Base-by-base conservation (phyloP, 1,140 invertebrate species). In the Camponotus vicinus region DNA sequence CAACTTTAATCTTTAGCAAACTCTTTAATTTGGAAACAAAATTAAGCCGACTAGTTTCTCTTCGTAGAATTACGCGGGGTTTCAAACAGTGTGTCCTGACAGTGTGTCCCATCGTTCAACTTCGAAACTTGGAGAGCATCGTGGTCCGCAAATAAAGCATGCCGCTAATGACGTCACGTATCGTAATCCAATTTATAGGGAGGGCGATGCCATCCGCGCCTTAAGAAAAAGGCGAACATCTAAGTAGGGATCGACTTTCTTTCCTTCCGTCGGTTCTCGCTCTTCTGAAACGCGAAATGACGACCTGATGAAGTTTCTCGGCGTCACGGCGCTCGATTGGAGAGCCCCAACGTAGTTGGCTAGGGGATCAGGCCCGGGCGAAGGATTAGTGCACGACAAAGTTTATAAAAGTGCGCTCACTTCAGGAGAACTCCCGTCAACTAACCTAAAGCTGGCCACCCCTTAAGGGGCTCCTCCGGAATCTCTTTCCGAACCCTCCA, bases 111-210 rank as follows among this genome's bases (percentile, higher is more conserved):
- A 70, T 70, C 52, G 78, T 83, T 75, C 79, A 83, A 83, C 79
- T 83, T 75, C 37, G 79, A 32, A 75, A 83, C 79, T 83, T 42
- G 69, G 13, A 59, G 55, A 82, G 42, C 78, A n/a, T 75, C 66
- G 77, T 75, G 85, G 77, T 64, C 86, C 66, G 79, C 86, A 93
- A 94, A 94, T 94, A 93, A 92, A 93, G 89, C 92, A 93, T 93
- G 83, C 89, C 79, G 87, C 92, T 95, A 94, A 95, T 93, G 91
- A 93, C 92, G 92, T 95, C 95, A 95, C 94, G 94, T 95, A 94
- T 94, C 92, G 90, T 93, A 93, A 95, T 95, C 94, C 93, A 94
- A 95, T 95, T 95, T 94, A 91, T 69, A 63, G 55, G 82, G 70
- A 85, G 87, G 76, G 80, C 78, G 80, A 79, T 18, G 70, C 59